Evolutionary conservation across 2,113 vertebrate species (phyloP).

Genomic region (Colaptes auratus): DNA sequence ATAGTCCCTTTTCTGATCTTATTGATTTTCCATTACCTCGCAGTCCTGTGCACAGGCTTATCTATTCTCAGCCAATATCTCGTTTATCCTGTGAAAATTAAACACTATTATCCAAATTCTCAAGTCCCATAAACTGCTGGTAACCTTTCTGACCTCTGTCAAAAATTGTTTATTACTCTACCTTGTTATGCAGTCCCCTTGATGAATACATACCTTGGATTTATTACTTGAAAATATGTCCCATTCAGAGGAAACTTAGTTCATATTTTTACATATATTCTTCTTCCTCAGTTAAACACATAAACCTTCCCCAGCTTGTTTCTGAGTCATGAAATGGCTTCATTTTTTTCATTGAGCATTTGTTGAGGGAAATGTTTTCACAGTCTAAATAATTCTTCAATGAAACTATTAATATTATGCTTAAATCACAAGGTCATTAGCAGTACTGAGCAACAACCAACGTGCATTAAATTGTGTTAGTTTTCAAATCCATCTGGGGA

Average conservation of each 20-base stretch:
- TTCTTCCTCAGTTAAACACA: conserved; percentile 42
- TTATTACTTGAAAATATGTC: conserved; percentile 50
- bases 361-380: background rate
- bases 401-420: background rate
- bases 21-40: background rate
- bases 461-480: background rate
- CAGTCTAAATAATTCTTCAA: background rate
- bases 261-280: conserved; percentile 58
- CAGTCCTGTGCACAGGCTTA: background rate
- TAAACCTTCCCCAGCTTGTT: background rate
- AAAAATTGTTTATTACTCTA: conserved; percentile 69
- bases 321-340: background rate
- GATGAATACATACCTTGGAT: conserved; percentile 35
- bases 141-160: conserved; percentile 70
- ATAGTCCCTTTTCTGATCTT: background rate
- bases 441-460: background rate
- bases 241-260: conserved; percentile 7
- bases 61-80: background rate
- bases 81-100: conserved; percentile 42
- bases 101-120: conserved; percentile 53
- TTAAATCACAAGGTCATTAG: background rate
- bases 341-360: background rate
- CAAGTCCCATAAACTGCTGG: conserved; percentile 37
- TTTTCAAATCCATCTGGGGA: background rate
- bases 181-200: conserved; percentile 48